Evolutionary conservation across 2,113 vertebrate genomes (phyloP).

Genomic region (Baryphthengus martii): DNA sequence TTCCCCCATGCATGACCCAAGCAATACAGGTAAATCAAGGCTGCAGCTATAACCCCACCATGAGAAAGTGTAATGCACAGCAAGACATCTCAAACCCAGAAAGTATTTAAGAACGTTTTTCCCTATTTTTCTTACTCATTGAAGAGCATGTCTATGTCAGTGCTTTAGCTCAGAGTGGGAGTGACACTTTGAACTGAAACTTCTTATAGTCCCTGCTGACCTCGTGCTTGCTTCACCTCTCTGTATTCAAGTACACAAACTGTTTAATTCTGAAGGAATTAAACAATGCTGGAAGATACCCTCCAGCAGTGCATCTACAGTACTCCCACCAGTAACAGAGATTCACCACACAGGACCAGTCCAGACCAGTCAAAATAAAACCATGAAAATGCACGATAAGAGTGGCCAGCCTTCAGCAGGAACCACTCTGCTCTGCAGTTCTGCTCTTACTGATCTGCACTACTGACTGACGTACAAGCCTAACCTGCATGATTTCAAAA

Average conservation of each 20-base stretch:
- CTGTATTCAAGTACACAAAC: background rate
- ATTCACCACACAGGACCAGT: background rate
- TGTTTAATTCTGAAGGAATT: background rate
- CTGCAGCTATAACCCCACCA: background rate
- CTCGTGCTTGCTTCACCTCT: fast-evolving
- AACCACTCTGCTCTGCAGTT: background rate
- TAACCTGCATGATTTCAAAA: background rate
- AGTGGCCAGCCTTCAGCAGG: background rate
- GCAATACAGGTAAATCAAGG: background rate
- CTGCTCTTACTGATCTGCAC: background rate
- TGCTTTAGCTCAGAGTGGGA: background rate
- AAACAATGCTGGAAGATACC: background rate
- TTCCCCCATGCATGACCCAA: background rate
- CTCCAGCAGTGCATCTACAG: background rate
- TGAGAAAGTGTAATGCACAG: background rate
- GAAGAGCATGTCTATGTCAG: background rate
- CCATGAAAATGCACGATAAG: background rate
- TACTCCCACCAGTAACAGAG: background rate
- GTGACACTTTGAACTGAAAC: background rate
- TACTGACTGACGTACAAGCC: background rate
- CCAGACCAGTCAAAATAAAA: background rate
- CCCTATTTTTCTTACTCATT: background rate
- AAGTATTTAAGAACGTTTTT: background rate
- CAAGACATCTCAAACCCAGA: background rate
- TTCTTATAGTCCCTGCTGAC: background rate